Base-by-base conservation (phyloP, 2,888 invertebrate species). In the Ditylenchus weischeri region DNA sequence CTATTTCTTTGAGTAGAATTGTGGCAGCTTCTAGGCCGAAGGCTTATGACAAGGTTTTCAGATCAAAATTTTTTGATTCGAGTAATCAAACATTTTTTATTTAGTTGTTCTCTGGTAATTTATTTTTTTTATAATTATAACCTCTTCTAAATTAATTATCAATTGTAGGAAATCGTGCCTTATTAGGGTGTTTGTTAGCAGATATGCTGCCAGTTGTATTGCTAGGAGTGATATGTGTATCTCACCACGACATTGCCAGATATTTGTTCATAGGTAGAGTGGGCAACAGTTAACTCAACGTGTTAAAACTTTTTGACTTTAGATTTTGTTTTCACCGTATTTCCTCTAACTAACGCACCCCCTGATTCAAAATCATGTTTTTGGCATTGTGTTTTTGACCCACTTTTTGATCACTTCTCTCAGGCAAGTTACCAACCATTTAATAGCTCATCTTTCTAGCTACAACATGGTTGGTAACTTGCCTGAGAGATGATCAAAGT, bases 1-100 rank as follows among this genome's bases (percentile, higher is more conserved):
- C 78, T 4, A 75, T 78, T 21, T 78, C 78, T 6, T 49, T 78
- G 15, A 74, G 71, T 57, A 65, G 78, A 57, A 71, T 76, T 18
- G 62, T 78, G 3, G 77, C 76, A 13, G 70, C 78, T 0, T 74
- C 76, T 0, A 65, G 70, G 47, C 71, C 76, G 19, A 64, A 70
- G 21, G 50, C 69, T 10, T 77, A 78, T 64, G 66, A 71, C 10
- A 69, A 65, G 61, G 74, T 76, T 23, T 48, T 43, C 8, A 43
- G 29, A 29, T 29, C 29, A 29, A 29, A 29, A 29, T 58, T 18
- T 21, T n/a, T 1, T 29, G 29, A 18, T 69, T 29, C n/a, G 68
- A 18, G 21, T 15, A n/a, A 18, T n/a, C n/a, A 47, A n/a, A n/a
- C 3, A 57, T 7, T 35, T 29, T 29, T 5, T 29, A 15, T 59